Conservation (phyloP, 1,140 invertebrate genomes). For the Drosophila triauraria region DNA sequence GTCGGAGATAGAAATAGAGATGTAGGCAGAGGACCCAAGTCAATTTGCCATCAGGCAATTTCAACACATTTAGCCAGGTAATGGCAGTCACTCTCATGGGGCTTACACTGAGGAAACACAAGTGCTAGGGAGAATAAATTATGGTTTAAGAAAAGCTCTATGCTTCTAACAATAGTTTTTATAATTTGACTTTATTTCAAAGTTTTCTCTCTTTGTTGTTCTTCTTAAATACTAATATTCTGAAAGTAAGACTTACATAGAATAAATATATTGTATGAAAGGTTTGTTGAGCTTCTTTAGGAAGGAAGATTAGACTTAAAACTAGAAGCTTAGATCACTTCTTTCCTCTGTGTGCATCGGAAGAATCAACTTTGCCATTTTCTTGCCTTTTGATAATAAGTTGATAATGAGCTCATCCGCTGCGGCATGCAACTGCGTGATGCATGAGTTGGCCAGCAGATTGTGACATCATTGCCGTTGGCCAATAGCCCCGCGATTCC, state of each 20-base stretch:
- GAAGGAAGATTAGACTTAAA: neutral
- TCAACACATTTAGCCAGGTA: constrained; percentile 46
- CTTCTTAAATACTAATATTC: neutral
- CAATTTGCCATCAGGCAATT: constrained; percentile 72
- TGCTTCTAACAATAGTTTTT: neutral
- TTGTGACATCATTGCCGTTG: constrained; percentile 63
- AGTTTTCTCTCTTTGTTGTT: neutral
- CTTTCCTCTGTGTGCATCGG: constrained; percentile 16
- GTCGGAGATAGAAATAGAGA: constrained; percentile 22
- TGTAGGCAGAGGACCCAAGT: constrained; percentile 37
- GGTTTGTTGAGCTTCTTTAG: neutral
- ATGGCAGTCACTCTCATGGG: constrained; percentile 25
- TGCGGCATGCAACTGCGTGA: constrained; percentile 51
- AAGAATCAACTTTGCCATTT: constrained; percentile 53
- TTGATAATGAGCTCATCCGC: constrained; percentile 74
- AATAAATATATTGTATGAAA: neutral
- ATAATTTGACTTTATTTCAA: neutral
- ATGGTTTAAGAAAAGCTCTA: neutral
- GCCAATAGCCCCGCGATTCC: constrained; percentile 6
- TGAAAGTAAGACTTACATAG: neutral
- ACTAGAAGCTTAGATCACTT: neutral
- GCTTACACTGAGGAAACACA: constrained; percentile 1
- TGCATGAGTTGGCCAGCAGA: constrained; percentile 58
- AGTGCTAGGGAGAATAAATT: neutral
- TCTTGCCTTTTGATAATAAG: constrained; percentile 67